Evolutionary conservation across 2,888 invertebrate genomes (phyloP), one percentile per base, ranked within the genome.

Genomic region (Nomada hirtipes): DNA sequence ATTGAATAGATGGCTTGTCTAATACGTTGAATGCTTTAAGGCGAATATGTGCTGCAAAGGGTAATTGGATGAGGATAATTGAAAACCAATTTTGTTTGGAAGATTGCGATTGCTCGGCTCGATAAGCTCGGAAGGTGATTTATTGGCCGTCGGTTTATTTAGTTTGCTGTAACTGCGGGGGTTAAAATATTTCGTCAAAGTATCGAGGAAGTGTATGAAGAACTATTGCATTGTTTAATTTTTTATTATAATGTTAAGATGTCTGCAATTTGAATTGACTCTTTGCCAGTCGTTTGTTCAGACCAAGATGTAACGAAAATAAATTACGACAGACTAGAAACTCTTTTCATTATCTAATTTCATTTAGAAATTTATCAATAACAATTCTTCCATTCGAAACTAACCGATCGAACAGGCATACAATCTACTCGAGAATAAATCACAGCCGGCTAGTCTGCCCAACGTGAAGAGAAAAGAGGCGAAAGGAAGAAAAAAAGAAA

Each of bases 1-100:
- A 70, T 60, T 15, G 60, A 70, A 57, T 55, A 4, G 60, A 20
- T 26, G 20, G 70, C 47, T 50, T 50, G 70, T 60, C 59, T 60
- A 70, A 69, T 50, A 29, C n/a, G 23, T 29, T 47, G 44, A 59
- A 70, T 60, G 60, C 29, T n/a, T 20, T 29, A 26, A 59, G 13
- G 69, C 57, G n/a, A 26, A 4, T 15, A 47, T 47, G 47, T 15
- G 47, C 15, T 47, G 47, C 47, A 47, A 47, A 47, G 47, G 15
- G 15, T 69, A 69, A 69, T 69, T 44, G 69, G 69, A 57, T 26
- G 13, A 13, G 69, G 42, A 47, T 11, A 47, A 57, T 57, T 44
- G 57, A 44, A 57, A 69, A 69, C 57, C 69, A 69, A 69, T 69
- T 69, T 44, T 57, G 23, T 55, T 55, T 15, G n/a, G 44, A 26